Conservation (phyloP, 1,140 invertebrate species). For the Penaeus japonicus region DNA sequence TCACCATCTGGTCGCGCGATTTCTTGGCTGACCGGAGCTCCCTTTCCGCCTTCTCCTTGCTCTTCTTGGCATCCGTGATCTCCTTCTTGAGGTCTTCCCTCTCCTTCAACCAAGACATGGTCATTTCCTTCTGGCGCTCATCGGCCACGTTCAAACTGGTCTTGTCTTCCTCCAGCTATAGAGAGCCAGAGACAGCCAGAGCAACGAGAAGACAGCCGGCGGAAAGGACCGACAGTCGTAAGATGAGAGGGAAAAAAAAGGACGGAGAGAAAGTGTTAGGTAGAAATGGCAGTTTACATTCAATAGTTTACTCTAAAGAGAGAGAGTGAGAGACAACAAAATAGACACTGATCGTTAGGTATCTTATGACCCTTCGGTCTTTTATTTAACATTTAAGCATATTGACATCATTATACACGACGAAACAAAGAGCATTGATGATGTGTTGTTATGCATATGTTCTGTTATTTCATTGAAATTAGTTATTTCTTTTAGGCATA, state of each 20-base stretch:
- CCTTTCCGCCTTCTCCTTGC: conserved; percentile 65
- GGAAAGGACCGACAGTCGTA: neutral
- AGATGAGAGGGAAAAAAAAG: neutral
- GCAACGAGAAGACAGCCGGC: neutral
- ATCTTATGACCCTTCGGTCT: too few relatives aligned
- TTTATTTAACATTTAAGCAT: too few relatives aligned
- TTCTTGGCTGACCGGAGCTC: conserved; percentile 68
- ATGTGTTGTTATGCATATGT: too few relatives aligned
- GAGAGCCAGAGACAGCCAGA: neutral
- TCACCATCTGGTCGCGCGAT: conserved; percentile 56
- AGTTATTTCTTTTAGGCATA: too few relatives aligned
- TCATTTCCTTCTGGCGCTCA: conserved; percentile 56
- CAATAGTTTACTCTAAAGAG: too few relatives aligned
- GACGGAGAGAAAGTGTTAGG: neutral
- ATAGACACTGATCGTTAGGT: too few relatives aligned
- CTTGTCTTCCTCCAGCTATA: conserved; percentile 56
- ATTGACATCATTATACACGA: too few relatives aligned
- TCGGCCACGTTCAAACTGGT: conserved; percentile 35
- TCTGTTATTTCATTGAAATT: too few relatives aligned
- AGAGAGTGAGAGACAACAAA: too few relatives aligned
- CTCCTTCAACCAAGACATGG: conserved; percentile 64
- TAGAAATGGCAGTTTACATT: too few relatives aligned
- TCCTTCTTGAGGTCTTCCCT: conserved; percentile 68
- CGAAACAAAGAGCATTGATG: too few relatives aligned
- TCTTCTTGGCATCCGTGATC: conserved; percentile 64